Conservation (phyloP, 2,797 vertebrate genomes). For the Macrochelys suwanniensis region DNA sequence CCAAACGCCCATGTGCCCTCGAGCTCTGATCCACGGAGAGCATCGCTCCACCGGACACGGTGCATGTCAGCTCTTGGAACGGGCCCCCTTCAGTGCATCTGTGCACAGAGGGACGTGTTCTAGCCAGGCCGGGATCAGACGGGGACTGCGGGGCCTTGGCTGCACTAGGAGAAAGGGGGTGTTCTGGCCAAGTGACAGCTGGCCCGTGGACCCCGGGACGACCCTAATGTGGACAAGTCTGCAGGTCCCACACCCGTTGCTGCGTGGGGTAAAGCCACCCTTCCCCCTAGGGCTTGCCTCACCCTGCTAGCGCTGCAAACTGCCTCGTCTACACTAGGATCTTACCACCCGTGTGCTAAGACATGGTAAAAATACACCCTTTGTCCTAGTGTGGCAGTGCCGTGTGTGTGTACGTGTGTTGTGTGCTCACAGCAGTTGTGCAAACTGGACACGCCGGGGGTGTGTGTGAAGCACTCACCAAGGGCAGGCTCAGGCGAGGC, state of each 20-base stretch:
- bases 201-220: background rate
- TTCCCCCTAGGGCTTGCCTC: background rate
- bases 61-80: background rate
- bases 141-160: background rate
- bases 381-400: no score
- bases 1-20: background rate
- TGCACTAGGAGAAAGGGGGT: background rate
- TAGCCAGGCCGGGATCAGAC: background rate
- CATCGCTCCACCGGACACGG: background rate
- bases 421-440: background rate
- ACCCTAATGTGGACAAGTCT: background rate
- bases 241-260: background rate
- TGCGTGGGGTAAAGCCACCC: background rate
- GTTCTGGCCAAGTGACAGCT: background rate
- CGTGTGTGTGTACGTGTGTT: rapidly evolving
- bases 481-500: background rate
- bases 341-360: background rate
- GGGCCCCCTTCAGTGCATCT: background rate
- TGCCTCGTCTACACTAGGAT: background rate
- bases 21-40: no score
- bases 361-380: background rate
- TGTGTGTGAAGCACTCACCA: background rate
- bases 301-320: background rate
- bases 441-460: background rate
- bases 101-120: background rate